Base-by-base conservation (phyloP, 2,797 vertebrate species). In the Mus spretus region DNA sequence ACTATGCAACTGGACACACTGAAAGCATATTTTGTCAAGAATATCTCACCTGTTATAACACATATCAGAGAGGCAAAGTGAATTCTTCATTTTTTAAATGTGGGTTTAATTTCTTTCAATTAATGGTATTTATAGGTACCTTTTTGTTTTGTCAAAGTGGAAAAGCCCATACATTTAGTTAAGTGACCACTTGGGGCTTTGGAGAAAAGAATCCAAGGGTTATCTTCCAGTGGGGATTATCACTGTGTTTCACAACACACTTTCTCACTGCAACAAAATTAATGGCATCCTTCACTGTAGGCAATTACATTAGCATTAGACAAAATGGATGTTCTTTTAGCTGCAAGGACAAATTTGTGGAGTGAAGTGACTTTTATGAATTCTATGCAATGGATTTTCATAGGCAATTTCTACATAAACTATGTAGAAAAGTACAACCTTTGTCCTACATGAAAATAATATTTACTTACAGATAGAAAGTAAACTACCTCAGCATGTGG, bases 131-230 rank as follows among this genome's bases (percentile, higher is more conserved):
- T 97, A 65, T 47, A 84, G 10, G 15, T 84, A 22, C 0, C 15
- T 78, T 75, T 50, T 91, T 79, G 34, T 50, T 55, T 91, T 89
- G 12, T 87, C 57, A 97, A 63, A 94, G 2, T 96, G 63, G 10
- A 87, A 93, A 31, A 55, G 8, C 70, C 61, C 3, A n/a, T 74
- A 37, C 10, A 61, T 94, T 89, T 91, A 65, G 81, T 53, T 93
- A 96, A 95, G 53, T 93, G 89, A 97, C 65, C 80, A 81, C 34
- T 59, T 93, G 90, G 92, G 90, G 44, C 61, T 89, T 92, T 82
- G 50, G 31, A 50, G 31, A 93, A 83, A 59, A 85, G 5, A 72
- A 75, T 55, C 65, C 22, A 94, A 93, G 15, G 1, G n/a, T 87
- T 20, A 84, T 53, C 14, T 94, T 91, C 57, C 90, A 81, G 0